phyloP scores from a whole-genome alignment of 2,888 invertebrate species.

The Arrhopalites spinosus region DNA sequence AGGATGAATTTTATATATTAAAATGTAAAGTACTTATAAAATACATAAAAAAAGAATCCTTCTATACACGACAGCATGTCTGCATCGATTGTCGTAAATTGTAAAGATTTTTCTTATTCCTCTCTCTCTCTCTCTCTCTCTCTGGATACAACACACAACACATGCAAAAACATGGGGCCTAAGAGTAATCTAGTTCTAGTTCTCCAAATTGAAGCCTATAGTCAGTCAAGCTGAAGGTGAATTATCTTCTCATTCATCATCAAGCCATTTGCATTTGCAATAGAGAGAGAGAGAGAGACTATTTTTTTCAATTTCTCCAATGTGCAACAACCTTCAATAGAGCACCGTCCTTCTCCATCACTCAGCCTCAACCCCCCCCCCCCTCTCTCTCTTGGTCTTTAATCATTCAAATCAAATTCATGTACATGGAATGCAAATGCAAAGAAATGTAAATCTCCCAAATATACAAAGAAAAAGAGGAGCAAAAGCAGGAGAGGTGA shows the following conservation, averaged over 20 bases:
- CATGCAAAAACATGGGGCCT: neutral
- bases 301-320: neutral
- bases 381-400: neutral
- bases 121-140: slow-evolving; percentile 1
- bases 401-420: slow-evolving; percentile 22
- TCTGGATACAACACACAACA: neutral
- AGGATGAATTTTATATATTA: no score
- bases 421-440: slow-evolving; percentile 9
- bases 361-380: no score
- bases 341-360: no score
- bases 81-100: slow-evolving; percentile 12
- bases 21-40: neutral
- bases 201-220: neutral
- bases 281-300: neutral
- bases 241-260: slow-evolving; percentile 20
- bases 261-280: no score
- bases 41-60: slow-evolving; percentile 9
- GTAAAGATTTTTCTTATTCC: neutral
- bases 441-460: slow-evolving; percentile 13
- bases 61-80: slow-evolving; percentile 11
- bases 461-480: neutral
- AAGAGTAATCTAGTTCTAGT: no score
- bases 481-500: neutral
- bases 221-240: slow-evolving; percentile 4
- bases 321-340: neutral